Conservation (phyloP, 2,888 invertebrate genomes). For the Acanthococcus lagerstroemiae region DNA sequence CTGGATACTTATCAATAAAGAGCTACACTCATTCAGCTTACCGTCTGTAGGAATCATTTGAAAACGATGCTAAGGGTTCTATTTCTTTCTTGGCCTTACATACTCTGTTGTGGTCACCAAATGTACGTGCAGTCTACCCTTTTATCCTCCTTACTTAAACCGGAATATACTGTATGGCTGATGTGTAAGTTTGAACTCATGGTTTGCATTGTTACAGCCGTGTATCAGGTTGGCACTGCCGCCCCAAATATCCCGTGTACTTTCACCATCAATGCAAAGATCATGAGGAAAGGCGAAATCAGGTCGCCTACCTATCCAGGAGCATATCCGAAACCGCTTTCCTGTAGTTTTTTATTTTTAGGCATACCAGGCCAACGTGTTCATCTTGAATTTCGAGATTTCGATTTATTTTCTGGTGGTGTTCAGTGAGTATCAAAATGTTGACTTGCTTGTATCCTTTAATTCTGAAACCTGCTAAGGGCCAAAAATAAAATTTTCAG, state of each 20-base stretch:
- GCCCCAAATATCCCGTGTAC: conserved; percentile 79
- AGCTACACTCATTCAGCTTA: too few relatives aligned
- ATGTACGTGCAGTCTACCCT: too few relatives aligned
- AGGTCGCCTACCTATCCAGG: conserved; percentile 98
- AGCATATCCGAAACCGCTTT: conserved; percentile 92
- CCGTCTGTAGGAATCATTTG: too few relatives aligned
- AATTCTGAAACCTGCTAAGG: too few relatives aligned
- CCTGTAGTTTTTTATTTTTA: conserved; percentile 85
- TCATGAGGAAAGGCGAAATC: conserved; percentile 69
- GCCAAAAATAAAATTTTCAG: too few relatives aligned
- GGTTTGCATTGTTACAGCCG: conserved; percentile 51
- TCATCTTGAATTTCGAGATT: conserved; percentile 91
- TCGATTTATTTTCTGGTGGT: conserved; percentile 96
- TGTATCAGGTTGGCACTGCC: conserved; percentile 84
- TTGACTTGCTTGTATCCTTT: background rate
- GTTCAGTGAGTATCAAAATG: conserved; percentile 75
- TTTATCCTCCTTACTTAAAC: too few relatives aligned
- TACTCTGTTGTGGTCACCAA: too few relatives aligned
- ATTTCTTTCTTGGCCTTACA: too few relatives aligned
- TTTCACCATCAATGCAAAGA: conserved; percentile 67
- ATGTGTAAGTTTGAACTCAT: background rate
- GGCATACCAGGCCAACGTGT: conserved; percentile 84
- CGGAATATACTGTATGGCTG: background rate
- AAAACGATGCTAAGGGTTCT: too few relatives aligned
- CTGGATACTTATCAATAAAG: too few relatives aligned